Evolutionary conservation across 2,113 vertebrate genomes (phyloP).

Genomic region (Sterrhoptilus dennistouni): DNA sequence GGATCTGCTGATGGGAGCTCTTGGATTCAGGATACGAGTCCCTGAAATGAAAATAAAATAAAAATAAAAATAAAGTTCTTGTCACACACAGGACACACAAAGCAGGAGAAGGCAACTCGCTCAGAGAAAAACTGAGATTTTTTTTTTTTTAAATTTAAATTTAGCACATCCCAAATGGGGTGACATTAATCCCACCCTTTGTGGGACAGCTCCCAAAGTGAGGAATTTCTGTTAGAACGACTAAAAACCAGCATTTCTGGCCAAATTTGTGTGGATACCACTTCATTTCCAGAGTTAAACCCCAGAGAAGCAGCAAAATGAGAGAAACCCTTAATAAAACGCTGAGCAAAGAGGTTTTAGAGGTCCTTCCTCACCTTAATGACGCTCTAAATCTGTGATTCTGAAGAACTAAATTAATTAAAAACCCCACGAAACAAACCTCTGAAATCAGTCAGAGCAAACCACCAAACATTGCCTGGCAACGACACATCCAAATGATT

Average conservation of each 20-base stretch:
- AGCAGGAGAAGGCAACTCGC: neutral
- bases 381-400: neutral
- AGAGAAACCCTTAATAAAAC: neutral
- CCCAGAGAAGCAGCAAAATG: neutral
- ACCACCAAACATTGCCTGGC: neutral
- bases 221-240: neutral
- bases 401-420: neutral
- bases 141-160: no score
- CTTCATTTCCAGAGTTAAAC: neutral
- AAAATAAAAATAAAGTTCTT: neutral
- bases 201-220: neutral
- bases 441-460: neutral
- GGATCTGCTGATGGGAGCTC: neutral
- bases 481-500: neutral
- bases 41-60: conserved; percentile 51
- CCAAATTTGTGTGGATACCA: neutral
- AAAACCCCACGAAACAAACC: neutral
- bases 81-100: neutral
- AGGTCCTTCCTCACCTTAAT: neutral
- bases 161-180: neutral
- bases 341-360: neutral
- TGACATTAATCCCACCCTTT: neutral
- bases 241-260: neutral
- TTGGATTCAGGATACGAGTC: neutral
- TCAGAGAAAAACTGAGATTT: neutral